Evolutionary conservation across 2,797 vertebrate species (phyloP).

Genomic region (Pygocentrus nattereri): DNA sequence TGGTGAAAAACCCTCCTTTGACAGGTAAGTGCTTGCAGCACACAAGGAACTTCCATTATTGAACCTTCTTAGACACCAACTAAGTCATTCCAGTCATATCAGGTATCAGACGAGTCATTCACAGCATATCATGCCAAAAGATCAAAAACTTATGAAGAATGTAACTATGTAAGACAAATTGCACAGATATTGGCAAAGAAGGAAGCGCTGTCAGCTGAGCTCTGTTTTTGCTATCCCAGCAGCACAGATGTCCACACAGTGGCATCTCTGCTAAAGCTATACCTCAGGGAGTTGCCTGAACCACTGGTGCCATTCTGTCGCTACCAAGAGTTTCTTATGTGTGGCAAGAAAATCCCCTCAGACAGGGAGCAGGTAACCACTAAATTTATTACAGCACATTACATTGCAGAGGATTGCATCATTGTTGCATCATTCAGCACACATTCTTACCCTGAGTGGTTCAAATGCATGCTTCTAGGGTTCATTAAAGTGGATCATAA

Average conservation of each 20-base stretch:
- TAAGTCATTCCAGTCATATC: neutral
- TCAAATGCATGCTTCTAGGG: neutral
- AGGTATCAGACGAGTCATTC: neutral
- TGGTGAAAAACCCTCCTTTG: conserved; percentile 81
- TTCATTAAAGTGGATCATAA: neutral
- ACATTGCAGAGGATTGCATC: neutral
- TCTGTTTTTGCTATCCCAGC: conserved; percentile 64
- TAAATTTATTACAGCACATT: neutral
- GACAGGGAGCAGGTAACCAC: conserved; percentile 70
- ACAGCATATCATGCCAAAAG: neutral
- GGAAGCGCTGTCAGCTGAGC: conserved; percentile 8
- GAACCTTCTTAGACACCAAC: neutral
- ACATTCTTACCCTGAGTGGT: neutral
- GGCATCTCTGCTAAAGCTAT: conserved; percentile 83
- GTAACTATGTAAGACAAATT: neutral
- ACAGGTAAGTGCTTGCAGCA: conserved; percentile 69
- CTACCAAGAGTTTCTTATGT: conserved; percentile 80
- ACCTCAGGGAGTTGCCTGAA: conserved; percentile 83
- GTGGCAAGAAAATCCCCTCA: conserved; percentile 70
- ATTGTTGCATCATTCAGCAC: neutral
- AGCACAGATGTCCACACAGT: conserved; percentile 84
- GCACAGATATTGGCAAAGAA: neutral
- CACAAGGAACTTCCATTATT: neutral
- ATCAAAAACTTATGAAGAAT: neutral
- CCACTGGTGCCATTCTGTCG: conserved; percentile 80